Percentiles rank a stretch among this genome's conserved stretches.
Evolutionary conservation across 2,113 vertebrate genomes (phyloP).

Genomic region (Zosterops hypoxanthus): DNA sequence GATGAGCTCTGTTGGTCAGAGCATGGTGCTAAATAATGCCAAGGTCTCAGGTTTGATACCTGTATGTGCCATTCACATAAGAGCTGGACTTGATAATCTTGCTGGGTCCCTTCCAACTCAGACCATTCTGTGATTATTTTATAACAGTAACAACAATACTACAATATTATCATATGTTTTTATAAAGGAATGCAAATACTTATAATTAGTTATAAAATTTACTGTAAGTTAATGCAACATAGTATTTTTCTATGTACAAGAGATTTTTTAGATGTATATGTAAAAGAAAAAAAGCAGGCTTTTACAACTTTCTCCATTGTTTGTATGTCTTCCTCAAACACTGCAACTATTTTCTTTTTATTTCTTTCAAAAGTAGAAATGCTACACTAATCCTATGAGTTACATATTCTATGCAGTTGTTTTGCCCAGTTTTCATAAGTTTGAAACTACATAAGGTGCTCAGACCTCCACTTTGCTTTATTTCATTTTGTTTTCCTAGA

Average conservation of each 20-base stretch:
- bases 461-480: neutral
- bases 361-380: neutral
- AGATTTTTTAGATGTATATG: neutral
- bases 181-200: neutral
- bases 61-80: neutral
- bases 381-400: neutral
- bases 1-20: neutral
- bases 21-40: neutral
- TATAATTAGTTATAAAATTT: neutral
- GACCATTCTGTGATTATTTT: neutral
- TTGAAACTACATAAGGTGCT: neutral
- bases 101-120: neutral
- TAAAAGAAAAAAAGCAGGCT: neutral
- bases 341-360: neutral
- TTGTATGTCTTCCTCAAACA: neutral
- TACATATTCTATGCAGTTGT: neutral
- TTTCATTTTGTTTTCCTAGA: slow-evolving; percentile 6
- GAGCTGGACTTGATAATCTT: neutral
- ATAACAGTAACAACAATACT: neutral
- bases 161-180: neutral
- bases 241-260: neutral
- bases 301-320: neutral
- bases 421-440: neutral
- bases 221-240: neutral
- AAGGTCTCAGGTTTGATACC: accelerated